Conservation (phyloP, 64 coral and sea anemone species). For the Montipora efflorescens region DNA sequence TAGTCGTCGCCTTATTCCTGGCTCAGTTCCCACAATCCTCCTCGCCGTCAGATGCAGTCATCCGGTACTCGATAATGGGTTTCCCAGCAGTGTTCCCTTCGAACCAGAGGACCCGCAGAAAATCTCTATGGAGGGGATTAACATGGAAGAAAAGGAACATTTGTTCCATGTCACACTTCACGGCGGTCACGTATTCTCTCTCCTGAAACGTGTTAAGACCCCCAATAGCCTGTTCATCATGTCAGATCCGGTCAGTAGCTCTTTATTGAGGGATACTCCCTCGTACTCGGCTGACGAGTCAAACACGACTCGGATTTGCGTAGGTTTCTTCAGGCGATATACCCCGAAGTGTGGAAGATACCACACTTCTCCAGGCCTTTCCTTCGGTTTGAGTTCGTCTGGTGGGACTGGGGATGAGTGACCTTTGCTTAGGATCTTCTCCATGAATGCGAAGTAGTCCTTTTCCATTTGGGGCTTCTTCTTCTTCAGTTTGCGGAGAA, state of each 20-base stretch:
- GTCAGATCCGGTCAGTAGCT: neutral
- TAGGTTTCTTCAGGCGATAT: neutral
- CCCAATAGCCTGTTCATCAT: neutral
- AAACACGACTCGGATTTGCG: neutral
- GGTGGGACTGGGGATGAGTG: neutral
- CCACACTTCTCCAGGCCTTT: neutral
- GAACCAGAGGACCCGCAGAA: neutral
- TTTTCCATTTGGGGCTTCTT: constrained; percentile 36
- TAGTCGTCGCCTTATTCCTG: neutral
- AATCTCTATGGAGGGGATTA: neutral
- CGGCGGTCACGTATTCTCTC: neutral
- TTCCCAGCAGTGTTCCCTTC: neutral
- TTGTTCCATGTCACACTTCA: neutral
- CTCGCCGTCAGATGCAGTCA: neutral
- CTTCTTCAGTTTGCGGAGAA: neutral
- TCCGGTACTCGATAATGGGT: neutral
- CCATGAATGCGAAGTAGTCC: constrained; percentile 65
- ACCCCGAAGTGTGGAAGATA: neutral
- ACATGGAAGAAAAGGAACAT: neutral
- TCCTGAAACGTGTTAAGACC: neutral
- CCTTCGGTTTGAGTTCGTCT: neutral
- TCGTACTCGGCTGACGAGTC: neutral
- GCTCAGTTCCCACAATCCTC: neutral
- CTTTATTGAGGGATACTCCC: neutral
- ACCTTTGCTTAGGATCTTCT: constrained; percentile 42